Percentiles rank a stretch among this genome's conserved stretches.
These are phyloP conservation scores for Prosopocoilus inquinatus DNA, from an alignment of 2,888 invertebrate species.

Conservation along the genomic window DNA sequence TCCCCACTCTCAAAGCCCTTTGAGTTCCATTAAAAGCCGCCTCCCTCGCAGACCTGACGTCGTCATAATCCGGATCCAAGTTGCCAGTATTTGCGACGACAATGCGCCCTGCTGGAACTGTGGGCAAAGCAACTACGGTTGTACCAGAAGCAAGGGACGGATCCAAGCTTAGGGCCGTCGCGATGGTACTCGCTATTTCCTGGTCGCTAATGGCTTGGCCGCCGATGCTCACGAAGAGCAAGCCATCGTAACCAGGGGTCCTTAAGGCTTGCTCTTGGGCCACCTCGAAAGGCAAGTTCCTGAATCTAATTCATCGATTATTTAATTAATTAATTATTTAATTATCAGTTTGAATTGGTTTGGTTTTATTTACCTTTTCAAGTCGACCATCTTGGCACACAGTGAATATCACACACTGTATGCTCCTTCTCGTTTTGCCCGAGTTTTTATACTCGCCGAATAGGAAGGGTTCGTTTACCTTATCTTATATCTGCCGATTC, in stretches of 20 bases:
- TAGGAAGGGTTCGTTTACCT: conserved; percentile 19
- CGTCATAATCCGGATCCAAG: conserved; percentile 76
- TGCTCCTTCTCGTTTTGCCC: conserved; percentile 21
- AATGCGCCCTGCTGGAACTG: conserved; percentile 63
- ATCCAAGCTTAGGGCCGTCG: conserved; percentile 53
- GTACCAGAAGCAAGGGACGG: conserved; percentile 54
- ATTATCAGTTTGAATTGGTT: neutral
- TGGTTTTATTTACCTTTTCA: conserved; percentile 23
- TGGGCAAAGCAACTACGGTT: conserved; percentile 61
- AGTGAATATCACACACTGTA: conserved; percentile 9
- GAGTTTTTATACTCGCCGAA: conserved; percentile 15
- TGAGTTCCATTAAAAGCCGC: conserved; percentile 75
- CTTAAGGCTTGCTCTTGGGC: conserved; percentile 20
- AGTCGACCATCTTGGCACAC: conserved; percentile 22
- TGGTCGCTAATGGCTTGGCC: conserved; percentile 51
- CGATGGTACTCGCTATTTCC: conserved; percentile 49
- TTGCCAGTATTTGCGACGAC: conserved; percentile 76
- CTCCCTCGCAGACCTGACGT: conserved; percentile 70
- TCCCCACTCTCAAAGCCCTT: conserved; percentile 82
- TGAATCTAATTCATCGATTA: neutral
- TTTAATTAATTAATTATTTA: conserved; percentile 1
- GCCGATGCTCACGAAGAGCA: conserved; percentile 60
- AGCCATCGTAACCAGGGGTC: conserved; percentile 56
- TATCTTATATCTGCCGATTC: conserved; percentile 6
- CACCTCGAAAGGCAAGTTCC: conserved; percentile 22